Percentiles rank a stretch among this genome's conserved stretches.
These are phyloP conservation scores for Corythaixoides concolor DNA, from an alignment of 2,113 vertebrate genomes.

Conservation along the genomic window DNA sequence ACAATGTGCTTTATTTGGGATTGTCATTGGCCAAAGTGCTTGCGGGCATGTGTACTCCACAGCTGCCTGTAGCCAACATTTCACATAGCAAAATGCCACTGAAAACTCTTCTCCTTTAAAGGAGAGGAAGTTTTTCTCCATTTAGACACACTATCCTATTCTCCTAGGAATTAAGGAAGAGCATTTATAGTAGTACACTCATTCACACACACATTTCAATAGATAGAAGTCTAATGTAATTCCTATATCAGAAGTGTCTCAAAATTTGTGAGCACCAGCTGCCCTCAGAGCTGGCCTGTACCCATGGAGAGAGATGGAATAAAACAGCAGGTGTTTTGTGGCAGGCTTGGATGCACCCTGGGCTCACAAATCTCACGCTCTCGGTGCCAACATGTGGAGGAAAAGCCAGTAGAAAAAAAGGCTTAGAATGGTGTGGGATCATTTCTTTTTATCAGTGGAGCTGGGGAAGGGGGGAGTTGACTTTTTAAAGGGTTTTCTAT, in stretches of 20 bases:
- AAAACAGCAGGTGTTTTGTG: conserved; percentile 63
- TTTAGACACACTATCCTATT: conserved; percentile 25
- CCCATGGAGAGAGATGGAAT: conserved; percentile 18
- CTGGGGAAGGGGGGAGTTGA: background rate
- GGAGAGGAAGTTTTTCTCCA: conserved; percentile 18
- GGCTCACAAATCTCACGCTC: conserved; percentile 31
- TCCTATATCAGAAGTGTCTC: conserved; percentile 28
- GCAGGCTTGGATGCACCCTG: conserved; percentile 35
- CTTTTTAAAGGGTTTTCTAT: background rate
- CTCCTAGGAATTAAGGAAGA: conserved; percentile 38
- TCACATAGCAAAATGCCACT: background rate
- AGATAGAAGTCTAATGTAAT: conserved; percentile 39
- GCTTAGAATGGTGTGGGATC: background rate
- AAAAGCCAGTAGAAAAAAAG: conserved; percentile 21
- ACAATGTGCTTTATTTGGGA: background rate
- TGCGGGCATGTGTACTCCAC: background rate
- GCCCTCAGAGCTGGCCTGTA: conserved; percentile 36
- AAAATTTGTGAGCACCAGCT: conserved; percentile 53
- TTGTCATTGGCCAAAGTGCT: background rate
- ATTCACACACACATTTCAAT: conserved; percentile 50
- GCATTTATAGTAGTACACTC: conserved; percentile 3
- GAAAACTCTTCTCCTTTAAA: conserved; percentile 5
- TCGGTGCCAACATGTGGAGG: conserved; percentile 5
- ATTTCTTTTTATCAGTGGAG: background rate
- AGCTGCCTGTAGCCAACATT: background rate